Evolutionary conservation across 2,888 invertebrate species (phyloP).

Genomic region (Podotricha telesiphe): DNA sequence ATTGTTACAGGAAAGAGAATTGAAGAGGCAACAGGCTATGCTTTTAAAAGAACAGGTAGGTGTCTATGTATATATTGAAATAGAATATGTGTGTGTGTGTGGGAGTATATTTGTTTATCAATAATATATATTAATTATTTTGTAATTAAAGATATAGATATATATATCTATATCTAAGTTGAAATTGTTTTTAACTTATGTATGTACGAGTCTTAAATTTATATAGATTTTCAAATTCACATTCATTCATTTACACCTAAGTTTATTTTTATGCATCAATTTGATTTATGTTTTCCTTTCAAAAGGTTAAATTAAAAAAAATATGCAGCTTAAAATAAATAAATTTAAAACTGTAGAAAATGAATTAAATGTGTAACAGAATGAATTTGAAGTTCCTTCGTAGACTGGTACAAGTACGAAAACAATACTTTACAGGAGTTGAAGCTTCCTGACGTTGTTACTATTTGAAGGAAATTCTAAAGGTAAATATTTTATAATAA

Average conservation of each 20-base stretch:
- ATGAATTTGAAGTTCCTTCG: neutral
- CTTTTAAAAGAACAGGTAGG: constrained; percentile 96
- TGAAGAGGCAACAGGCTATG: constrained; percentile 94
- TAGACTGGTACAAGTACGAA: too few relatives aligned
- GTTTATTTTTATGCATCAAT: too few relatives aligned
- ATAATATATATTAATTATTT: neutral
- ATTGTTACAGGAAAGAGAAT: constrained; percentile 92
- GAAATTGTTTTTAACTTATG: constrained; percentile 4
- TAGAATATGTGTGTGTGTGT: constrained; percentile 46
- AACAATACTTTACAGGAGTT: too few relatives aligned
- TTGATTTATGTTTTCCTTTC: too few relatives aligned
- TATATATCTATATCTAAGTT: too few relatives aligned
- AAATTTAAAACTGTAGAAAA: too few relatives aligned
- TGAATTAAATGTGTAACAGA: neutral
- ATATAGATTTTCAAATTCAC: neutral
- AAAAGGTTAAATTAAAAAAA: too few relatives aligned
- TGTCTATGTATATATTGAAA: constrained; percentile 40
- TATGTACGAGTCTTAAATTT: constrained; percentile 20
- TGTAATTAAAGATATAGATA: too few relatives aligned
- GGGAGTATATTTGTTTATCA: neutral
- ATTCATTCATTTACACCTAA: too few relatives aligned
- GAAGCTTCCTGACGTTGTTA: too few relatives aligned
- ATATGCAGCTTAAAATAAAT: neutral
- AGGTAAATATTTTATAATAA: too few relatives aligned
- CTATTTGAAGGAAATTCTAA: too few relatives aligned